Conservation (phyloP, 1,140 invertebrate species). For the Ctenoplectra terminalis region DNA sequence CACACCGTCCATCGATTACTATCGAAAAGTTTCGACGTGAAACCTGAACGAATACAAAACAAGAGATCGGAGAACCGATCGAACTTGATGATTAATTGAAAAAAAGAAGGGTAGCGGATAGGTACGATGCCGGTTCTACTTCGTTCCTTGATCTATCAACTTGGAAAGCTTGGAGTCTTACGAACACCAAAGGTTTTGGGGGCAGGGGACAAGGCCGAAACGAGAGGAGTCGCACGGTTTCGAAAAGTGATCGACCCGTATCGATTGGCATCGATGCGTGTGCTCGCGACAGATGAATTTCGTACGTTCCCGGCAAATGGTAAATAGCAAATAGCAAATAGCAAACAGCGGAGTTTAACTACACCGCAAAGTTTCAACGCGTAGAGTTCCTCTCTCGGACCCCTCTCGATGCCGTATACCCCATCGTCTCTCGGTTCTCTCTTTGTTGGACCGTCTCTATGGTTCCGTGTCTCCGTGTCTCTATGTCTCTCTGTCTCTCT, state of each 20-base stretch:
- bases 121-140: too few relatives aligned
- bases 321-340: conserved; percentile 69
- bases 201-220: background rate
- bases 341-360: conserved; percentile 67
- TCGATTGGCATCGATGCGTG: conserved; percentile 65
- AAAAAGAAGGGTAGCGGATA: too few relatives aligned
- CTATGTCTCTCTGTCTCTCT: background rate
- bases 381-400: conserved; percentile 4
- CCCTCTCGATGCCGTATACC: background rate
- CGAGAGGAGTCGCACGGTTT: background rate
- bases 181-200: background rate
- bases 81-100: too few relatives aligned
- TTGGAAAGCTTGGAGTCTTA: too few relatives aligned
- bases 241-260: conserved; percentile 24
- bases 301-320: conserved; percentile 67
- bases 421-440: conserved; percentile 14
- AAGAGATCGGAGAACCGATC: too few relatives aligned
- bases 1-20: background rate
- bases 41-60: too few relatives aligned
- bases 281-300: conserved; percentile 70
- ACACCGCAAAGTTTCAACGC: conserved; percentile 69
- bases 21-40: too few relatives aligned
- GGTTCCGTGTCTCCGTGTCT: background rate
- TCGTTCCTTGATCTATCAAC: too few relatives aligned
- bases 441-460: background rate